Base-by-base conservation (phyloP, 2,113 vertebrate species). In the Notarius quadriscutis region DNA sequence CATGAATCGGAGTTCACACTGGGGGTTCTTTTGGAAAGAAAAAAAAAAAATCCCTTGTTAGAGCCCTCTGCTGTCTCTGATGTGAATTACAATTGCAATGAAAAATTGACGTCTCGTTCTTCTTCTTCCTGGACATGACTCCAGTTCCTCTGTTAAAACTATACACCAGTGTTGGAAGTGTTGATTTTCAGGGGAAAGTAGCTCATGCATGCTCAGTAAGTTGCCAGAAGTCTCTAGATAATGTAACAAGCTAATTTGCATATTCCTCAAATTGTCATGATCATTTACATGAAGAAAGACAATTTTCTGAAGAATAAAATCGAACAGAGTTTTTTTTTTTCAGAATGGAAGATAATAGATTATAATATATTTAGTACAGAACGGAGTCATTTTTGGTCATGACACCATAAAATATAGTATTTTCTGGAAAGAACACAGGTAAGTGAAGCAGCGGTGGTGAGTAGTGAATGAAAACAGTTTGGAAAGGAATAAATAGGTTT, bases 61-160 rank as follows among this genome's bases (percentile, higher is more conserved):
- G 79, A 81, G 79, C 57, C 79, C 79, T 62, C 79, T 81, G 79
- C 57, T 81, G 79, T 12, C 15, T 62, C 18, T 81, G 15, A 81
- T 30, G 5, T 48, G 57, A 60, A 81, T 62, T 48, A 81, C 79
- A 81, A 34, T 22, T 34, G 1, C 30, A 48, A 48, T 25, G 17
- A 34, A 80, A 27, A 57, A 34, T 4, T 77, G 74, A 22, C 4
- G 14, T 58, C 41, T 48, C 15, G 4, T 30, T 30, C 30, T 20
- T 41, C 55, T 20, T 10, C 17, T 81, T 60, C 10, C 10, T 10
- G 0, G n/a, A 78, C 75, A 7, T 78, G 51, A 78, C 75, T 78
- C 75, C 75, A 27, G 51, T n/a, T 15, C 51, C 25, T 27, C 20
- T 50, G 41, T 15, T 78, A 51, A 78, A 78, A 78, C 50, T 7